Percentiles rank a stretch among this genome's conserved stretches.
Evolutionary conservation across 1,140 invertebrate genomes (phyloP).

Genomic region (Phymorhynchus buccinoides): DNA sequence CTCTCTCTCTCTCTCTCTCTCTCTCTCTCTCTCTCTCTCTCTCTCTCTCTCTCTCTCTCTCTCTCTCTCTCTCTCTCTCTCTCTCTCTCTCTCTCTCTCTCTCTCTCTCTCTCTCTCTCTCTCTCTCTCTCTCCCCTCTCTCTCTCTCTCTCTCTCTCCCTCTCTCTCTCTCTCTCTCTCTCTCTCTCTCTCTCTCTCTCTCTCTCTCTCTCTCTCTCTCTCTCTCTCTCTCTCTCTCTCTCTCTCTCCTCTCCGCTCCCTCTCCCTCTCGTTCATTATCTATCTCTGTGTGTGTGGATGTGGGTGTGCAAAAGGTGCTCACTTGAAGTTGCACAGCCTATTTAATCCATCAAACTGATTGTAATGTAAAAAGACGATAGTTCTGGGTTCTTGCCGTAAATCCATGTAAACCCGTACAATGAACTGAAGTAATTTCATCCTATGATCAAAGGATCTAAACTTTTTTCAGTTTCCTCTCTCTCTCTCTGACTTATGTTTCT

Average conservation of each 20-base stretch:
- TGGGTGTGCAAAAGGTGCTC: too few relatives aligned
- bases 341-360: too few relatives aligned
- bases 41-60: conserved; percentile 12
- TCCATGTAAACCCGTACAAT: too few relatives aligned
- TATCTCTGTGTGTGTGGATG: neutral
- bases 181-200: conserved; percentile 22
- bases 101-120: neutral
- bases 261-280: too few relatives aligned
- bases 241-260: neutral
- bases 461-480: too few relatives aligned
- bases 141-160: neutral
- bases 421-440: too few relatives aligned
- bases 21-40: conserved; percentile 19
- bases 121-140: neutral
- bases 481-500: too few relatives aligned
- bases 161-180: neutral
- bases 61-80: conserved; percentile 28
- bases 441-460: too few relatives aligned
- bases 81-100: conserved; percentile 16
- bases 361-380: too few relatives aligned
- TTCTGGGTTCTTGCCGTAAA: too few relatives aligned
- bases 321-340: too few relatives aligned
- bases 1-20: conserved; percentile 21
- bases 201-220: conserved; percentile 13
- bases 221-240: neutral